Conservation (phyloP, 2,888 invertebrate species). For the Drosophila putrida region DNA sequence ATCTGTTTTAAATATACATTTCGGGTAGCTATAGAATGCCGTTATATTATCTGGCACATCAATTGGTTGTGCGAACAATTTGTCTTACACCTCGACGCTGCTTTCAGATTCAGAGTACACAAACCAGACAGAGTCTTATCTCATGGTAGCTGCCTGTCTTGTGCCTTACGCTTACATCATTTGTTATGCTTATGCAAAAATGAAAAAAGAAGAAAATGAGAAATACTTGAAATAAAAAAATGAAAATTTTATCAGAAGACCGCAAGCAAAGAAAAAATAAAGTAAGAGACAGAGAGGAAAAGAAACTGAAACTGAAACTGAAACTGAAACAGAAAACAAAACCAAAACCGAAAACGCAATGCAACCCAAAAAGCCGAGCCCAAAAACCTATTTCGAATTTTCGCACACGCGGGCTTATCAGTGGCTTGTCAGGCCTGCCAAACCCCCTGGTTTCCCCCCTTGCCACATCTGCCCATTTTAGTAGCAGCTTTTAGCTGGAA, state of each 20-base stretch:
- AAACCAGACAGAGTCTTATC: conserved; percentile 42
- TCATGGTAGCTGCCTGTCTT: conserved; percentile 23
- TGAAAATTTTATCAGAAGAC: conserved; percentile 61
- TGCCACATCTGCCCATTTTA: background rate
- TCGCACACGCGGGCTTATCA: conserved; percentile 64
- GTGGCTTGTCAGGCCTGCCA: conserved; percentile 66
- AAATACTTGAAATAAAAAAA: conserved; percentile 7
- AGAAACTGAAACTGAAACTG: background rate
- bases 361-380: conserved; percentile 39
- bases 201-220: background rate
- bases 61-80: conserved; percentile 39
- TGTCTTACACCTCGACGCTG: conserved; percentile 40
- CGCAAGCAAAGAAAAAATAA: background rate
- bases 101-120: background rate
- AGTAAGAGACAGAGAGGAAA: conserved; percentile 6
- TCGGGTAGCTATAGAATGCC: background rate
- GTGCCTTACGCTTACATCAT: conserved; percentile 48
- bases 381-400: conserved; percentile 50
- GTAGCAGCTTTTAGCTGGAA: conserved; percentile 1
- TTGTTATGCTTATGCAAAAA: conserved; percentile 62
- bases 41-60: conserved; percentile 24
- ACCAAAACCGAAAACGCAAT: conserved; percentile 15
- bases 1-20: background rate
- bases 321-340: background rate
- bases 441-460: background rate